Conservation (phyloP, 2,797 vertebrate species). For the Rhodeus uyekii region DNA sequence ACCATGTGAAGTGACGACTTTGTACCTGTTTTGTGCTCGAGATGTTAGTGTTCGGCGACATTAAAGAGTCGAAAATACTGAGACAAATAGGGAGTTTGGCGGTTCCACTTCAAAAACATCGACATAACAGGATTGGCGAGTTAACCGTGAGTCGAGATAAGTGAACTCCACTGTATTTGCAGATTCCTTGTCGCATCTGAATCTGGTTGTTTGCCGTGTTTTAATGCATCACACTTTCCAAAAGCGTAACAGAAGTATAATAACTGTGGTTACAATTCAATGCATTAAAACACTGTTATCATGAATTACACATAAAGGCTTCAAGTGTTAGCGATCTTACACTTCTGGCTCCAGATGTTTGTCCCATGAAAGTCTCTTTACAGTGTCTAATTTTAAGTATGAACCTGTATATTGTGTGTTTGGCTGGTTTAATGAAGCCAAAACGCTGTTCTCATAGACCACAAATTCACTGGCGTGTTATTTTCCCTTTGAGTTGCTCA, state of each 20-base stretch:
- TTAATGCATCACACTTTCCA: too few relatives aligned
- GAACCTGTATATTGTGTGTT: neutral
- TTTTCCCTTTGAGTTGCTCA: constrained; percentile 1
- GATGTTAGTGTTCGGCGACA: too few relatives aligned
- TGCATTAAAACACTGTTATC: neutral
- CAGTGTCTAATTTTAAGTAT: neutral
- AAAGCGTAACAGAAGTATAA: neutral
- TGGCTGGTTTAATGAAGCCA: neutral
- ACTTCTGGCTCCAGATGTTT: neutral
- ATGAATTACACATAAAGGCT: neutral
- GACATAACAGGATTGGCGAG: too few relatives aligned
- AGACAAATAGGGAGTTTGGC: too few relatives aligned
- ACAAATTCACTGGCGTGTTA: neutral
- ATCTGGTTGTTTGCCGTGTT: too few relatives aligned
- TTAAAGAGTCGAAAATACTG: too few relatives aligned
- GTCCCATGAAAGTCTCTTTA: neutral
- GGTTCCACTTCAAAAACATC: too few relatives aligned
- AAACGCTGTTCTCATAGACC: neutral
- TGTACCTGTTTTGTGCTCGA: too few relatives aligned
- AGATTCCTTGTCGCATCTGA: too few relatives aligned
- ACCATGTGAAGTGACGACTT: too few relatives aligned
- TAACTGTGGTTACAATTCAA: neutral
- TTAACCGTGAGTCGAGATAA: too few relatives aligned
- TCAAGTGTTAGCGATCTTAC: neutral
- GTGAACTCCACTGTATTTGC: too few relatives aligned